Evolutionary conservation across 1,140 invertebrate genomes (phyloP), one percentile per base, ranked within the genome.

Genomic region (Pachyrhynchus sulphureomaculatus): DNA sequence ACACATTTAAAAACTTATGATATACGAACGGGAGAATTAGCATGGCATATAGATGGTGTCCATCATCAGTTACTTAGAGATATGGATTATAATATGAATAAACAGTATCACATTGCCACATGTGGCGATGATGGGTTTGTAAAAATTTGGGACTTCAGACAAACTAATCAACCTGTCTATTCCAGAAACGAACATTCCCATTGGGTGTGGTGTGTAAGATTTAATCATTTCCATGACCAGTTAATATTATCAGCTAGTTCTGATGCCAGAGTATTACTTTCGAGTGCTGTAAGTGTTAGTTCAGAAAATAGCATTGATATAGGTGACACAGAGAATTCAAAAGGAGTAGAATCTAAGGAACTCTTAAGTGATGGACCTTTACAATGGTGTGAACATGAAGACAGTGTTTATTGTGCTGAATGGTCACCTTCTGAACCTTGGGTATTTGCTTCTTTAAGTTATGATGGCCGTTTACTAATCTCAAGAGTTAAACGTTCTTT

Each of bases 371-470:
- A 95, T 81, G 93, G 89, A 26, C 86, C 91, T 0, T 83, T 96
- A 36, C 88, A 88, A 63, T 91, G 85, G 64, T 97, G 95, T 75
- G 95, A 98, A 75, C 96, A 99, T 77, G 96, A 99, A 79, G 96
- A 99, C 76, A 95, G 93, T 48, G 96, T 99, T 13, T 99, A 99
- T 81, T 91, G 90, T 72, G 92, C 90, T 0, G 95, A 96, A 78
- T 99, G 96, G 96, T 96, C 95, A 55, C 86, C 89, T 33, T 91
- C 92, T 33, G 96, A 99, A 81, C 95, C 96, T 13, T 99, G 96
- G 96, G 91, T 94, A 34, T 98, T 98, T 84, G 96, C 96, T 23
- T 98, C 95, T 0, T 81, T 99, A 0, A 96, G 93, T 76, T 98
- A 96, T 78, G 96, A 99, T 80, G 96, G 95, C 2, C 79, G 96